Percentiles rank a stretch among this genome's conserved stretches.
Conservation (phyloP, 2,113 vertebrate species). For the Macquaria australasica region DNA sequence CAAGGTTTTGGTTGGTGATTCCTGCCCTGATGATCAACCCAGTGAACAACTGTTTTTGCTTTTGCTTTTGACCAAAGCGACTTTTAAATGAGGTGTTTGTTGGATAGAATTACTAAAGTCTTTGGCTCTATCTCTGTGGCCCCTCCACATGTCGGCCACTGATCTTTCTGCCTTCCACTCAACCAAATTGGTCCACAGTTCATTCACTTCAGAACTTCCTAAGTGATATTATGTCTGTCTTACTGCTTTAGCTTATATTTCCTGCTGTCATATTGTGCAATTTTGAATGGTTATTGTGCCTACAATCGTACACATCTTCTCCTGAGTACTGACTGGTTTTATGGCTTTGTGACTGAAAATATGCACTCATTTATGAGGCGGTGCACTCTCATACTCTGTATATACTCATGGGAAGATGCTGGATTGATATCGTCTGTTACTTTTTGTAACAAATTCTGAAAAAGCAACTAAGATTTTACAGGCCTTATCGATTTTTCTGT, state of each 20-base stretch:
- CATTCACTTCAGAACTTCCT: background rate
- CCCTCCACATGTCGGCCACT: background rate
- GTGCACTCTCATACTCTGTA: background rate
- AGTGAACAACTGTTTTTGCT: background rate
- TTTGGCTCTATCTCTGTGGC: background rate
- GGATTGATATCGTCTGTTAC: constrained; percentile 3
- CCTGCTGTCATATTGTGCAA: background rate
- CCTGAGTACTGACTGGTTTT: background rate
- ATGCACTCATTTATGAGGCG: background rate
- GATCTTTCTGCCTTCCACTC: background rate
- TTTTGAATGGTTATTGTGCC: background rate
- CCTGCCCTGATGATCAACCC: background rate
- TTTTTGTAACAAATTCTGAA: constrained; percentile 6
- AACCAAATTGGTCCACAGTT: background rate
- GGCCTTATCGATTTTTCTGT: constrained; percentile 17
- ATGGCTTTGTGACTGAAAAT: background rate
- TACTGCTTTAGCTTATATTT: background rate
- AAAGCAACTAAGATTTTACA: background rate
- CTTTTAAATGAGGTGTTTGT: background rate
- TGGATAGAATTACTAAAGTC: background rate
- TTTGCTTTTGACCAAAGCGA: no score
- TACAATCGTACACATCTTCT: background rate
- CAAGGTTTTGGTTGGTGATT: background rate
- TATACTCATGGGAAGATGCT: background rate
- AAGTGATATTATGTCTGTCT: background rate